These are phyloP conservation scores for Lethrus apterus DNA, from an alignment of 1,140 invertebrate species.

Conservation along the genomic window DNA sequence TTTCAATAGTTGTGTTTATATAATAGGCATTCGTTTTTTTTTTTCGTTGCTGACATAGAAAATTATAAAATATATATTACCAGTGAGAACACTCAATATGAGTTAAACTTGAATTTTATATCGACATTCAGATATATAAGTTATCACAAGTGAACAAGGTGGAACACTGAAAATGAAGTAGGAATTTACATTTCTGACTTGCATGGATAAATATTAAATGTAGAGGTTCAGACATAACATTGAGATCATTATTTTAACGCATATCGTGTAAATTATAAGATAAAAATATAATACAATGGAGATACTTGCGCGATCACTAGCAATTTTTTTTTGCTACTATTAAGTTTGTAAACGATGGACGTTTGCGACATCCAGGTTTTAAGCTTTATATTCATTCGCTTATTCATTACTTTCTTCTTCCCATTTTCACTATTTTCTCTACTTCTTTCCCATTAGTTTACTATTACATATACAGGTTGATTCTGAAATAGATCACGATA, in stretches of 20 bases:
- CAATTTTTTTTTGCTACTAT: too few relatives aligned
- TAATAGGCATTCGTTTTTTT: slow-evolving; percentile 4
- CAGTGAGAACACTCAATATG: neutral
- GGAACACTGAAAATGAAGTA: neutral
- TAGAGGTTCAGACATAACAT: neutral
- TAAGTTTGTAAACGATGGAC: too few relatives aligned
- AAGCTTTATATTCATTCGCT: too few relatives aligned
- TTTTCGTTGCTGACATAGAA: slow-evolving; percentile 8
- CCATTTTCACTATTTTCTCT: too few relatives aligned
- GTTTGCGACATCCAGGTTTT: too few relatives aligned
- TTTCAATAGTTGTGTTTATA: neutral
- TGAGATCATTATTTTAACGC: neutral
- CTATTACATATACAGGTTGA: too few relatives aligned
- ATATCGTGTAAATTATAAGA: neutral
- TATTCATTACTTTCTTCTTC: too few relatives aligned
- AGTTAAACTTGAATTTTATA: neutral
- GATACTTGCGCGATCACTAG: too few relatives aligned
- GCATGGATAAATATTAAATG: too few relatives aligned
- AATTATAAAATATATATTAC: neutral
- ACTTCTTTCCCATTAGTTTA: too few relatives aligned
- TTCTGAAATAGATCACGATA: too few relatives aligned
- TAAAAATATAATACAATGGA: neutral
- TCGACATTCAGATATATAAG: neutral
- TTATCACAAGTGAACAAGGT: slow-evolving; percentile 6
- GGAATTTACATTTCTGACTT: too few relatives aligned